Conservation (phyloP, 2,797 vertebrate genomes). For the Gymnopithys bicolor region DNA sequence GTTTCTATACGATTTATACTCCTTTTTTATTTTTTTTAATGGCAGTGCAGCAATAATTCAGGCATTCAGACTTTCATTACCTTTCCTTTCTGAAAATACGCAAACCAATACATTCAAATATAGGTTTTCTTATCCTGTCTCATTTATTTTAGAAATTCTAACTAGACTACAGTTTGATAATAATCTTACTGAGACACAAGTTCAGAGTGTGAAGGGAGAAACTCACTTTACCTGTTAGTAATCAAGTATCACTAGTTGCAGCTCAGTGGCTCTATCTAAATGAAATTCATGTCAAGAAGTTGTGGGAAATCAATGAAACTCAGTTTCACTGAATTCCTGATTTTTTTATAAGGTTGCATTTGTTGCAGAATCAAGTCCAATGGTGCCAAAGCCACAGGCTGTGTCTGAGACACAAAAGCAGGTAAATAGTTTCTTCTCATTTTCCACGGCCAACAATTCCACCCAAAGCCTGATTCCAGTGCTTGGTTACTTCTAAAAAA, state of each 20-base stretch:
- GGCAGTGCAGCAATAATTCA: neutral
- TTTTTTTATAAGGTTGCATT: neutral
- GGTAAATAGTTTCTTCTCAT: neutral
- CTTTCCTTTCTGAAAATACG: neutral
- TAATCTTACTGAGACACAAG: neutral
- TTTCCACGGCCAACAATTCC: neutral
- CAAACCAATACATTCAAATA: neutral
- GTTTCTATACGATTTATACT: neutral
- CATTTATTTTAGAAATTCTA: neutral
- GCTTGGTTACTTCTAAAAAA: neutral
- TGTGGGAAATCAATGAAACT: neutral
- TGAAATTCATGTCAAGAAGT: neutral
- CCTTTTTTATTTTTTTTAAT: neutral
- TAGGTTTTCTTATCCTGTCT: neutral
- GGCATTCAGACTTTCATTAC: neutral
- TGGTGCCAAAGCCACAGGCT: neutral
- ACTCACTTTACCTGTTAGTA: neutral
- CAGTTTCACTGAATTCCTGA: neutral
- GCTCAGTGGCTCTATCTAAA: neutral
- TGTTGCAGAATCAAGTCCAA: neutral
- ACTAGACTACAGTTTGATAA: neutral
- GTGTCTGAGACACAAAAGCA: neutral
- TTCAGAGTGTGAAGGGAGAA: neutral
- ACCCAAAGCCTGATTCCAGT: neutral
- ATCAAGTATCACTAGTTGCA: neutral